A percentile compares a stretch with the other conserved stretches of the same genome.
These are phyloP conservation scores for Drosophila pegasa DNA, from an alignment of 2,888 invertebrate species.

Conservation along the genomic window DNA sequence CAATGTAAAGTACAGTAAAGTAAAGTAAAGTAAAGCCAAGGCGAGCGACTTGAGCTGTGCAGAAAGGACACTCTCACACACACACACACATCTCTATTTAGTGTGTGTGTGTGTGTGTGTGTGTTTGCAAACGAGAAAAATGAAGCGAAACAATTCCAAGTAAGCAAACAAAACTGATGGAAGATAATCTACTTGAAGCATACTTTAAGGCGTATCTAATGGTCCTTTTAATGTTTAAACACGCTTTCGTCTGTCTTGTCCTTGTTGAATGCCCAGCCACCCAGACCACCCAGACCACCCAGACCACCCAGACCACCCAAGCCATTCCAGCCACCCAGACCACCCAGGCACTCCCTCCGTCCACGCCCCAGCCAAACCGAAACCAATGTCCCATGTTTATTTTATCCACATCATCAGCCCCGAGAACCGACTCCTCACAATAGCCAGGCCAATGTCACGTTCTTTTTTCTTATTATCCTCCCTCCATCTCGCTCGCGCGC, in stretches of 20 bases:
- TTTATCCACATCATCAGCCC: slow-evolving; percentile 81
- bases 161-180: slow-evolving; percentile 81
- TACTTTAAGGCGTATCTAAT: slow-evolving; percentile 84
- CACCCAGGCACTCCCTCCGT: background rate
- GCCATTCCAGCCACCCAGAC: slow-evolving; percentile 5
- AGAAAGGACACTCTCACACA: slow-evolving; percentile 43
- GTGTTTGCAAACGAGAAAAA: slow-evolving; percentile 75
- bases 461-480: slow-evolving; percentile 46
- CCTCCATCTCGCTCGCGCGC: background rate
- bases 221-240: slow-evolving; percentile 83
- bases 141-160: slow-evolving; percentile 81
- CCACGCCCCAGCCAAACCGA: slow-evolving; percentile 38
- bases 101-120: slow-evolving; percentile 49
- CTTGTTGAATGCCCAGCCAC: slow-evolving; percentile 31
- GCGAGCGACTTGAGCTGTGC: slow-evolving; percentile 38
- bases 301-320: slow-evolving; percentile 1
- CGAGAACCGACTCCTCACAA: slow-evolving; percentile 36
- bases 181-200: slow-evolving; percentile 83
- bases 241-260: slow-evolving; percentile 73
- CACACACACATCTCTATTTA: slow-evolving; percentile 23
- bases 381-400: slow-evolving; percentile 80
- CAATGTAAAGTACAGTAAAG: slow-evolving; percentile 18
- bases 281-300: slow-evolving; percentile 6
- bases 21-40: slow-evolving; percentile 41
- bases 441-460: slow-evolving; percentile 72